A percentile compares a stretch with the other conserved stretches of the same genome.
phyloP scores from a whole-genome alignment of 2,113 vertebrate genomes.

The Tamias sibiricus region DNA sequence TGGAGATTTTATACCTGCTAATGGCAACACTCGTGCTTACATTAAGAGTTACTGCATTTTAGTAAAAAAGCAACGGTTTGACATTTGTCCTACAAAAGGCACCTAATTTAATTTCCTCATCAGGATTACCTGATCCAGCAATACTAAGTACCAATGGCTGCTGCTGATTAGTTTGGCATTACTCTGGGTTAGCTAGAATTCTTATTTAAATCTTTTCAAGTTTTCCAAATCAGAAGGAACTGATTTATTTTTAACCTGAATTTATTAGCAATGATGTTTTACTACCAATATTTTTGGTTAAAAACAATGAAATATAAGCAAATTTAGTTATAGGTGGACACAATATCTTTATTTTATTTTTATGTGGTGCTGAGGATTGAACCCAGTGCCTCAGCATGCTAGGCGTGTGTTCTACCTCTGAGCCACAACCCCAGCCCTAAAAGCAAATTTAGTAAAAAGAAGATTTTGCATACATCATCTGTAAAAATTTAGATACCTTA shows the following conservation, averaged over 20 bases:
- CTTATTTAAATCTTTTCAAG: background rate
- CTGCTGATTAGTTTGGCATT: conserved; percentile 3
- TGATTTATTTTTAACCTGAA: background rate
- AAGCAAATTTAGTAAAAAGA: conserved; percentile 29
- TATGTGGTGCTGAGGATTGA: too few species aligned
- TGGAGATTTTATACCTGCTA: background rate
- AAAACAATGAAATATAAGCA: background rate
- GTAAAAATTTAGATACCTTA: conserved; percentile 36
- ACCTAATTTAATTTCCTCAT: conserved; percentile 27
- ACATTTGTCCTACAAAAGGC: background rate
- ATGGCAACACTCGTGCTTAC: background rate
- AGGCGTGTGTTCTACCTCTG: too few species aligned
- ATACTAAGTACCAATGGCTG: background rate
- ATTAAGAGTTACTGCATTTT: background rate
- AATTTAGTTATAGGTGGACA: too few species aligned
- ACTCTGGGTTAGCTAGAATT: conserved; percentile 17
- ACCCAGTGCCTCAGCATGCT: too few species aligned
- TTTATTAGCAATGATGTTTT: background rate
- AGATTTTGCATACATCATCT: conserved; percentile 25
- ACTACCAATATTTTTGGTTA: conserved; percentile 51
- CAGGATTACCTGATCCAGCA: background rate
- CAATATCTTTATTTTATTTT: too few species aligned
- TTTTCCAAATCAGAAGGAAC: conserved; percentile 40
- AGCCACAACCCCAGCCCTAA: too few species aligned
- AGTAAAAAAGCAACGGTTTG: background rate